Evolutionary conservation across 1,140 invertebrate genomes (phyloP).

Genomic region (Pectinophora gossypiella): DNA sequence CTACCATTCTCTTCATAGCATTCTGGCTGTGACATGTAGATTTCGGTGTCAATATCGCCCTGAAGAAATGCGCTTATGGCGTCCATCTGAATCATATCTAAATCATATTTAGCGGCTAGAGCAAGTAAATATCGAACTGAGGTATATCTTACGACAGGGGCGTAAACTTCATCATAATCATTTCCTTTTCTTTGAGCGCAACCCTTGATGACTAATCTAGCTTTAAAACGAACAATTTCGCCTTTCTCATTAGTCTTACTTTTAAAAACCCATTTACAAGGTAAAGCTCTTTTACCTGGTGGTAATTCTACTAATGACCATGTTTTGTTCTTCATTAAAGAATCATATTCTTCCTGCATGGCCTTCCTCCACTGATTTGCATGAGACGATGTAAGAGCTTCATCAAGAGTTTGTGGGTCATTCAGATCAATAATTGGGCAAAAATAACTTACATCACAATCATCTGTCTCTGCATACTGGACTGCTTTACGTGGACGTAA

Average conservation of each 20-base stretch:
- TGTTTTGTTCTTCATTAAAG: conserved; percentile 38
- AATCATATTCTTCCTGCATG: conserved; percentile 39
- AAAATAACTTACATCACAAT: conserved; percentile 9
- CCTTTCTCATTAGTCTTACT: conserved; percentile 33
- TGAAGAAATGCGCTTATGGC: conserved; percentile 30
- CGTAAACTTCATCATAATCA: conserved; percentile 35
- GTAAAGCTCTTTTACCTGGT: conserved; percentile 35
- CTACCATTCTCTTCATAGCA: conserved; percentile 9
- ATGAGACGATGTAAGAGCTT: conserved; percentile 29
- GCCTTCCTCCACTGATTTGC: conserved; percentile 32
- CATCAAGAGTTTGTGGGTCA: conserved; percentile 21
- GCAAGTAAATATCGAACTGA: conserved; percentile 48
- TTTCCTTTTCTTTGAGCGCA: conserved; percentile 46
- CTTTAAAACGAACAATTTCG: conserved; percentile 48
- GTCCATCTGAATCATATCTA: conserved; percentile 37
- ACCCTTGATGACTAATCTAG: conserved; percentile 24
- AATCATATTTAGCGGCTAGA: conserved; percentile 57
- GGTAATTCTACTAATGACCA: conserved; percentile 43
- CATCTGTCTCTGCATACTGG: conserved; percentile 4
- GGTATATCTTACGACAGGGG: conserved; percentile 18
- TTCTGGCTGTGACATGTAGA: conserved; percentile 48
- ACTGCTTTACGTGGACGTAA: too few relatives aligned
- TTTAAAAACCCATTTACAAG: conserved; percentile 40
- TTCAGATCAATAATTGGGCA: neutral
- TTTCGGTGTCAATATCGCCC: conserved; percentile 45